These are phyloP conservation scores for Clarias macrocephalus DNA, from an alignment of 2,113 vertebrate genomes.

Conservation along the genomic window DNA sequence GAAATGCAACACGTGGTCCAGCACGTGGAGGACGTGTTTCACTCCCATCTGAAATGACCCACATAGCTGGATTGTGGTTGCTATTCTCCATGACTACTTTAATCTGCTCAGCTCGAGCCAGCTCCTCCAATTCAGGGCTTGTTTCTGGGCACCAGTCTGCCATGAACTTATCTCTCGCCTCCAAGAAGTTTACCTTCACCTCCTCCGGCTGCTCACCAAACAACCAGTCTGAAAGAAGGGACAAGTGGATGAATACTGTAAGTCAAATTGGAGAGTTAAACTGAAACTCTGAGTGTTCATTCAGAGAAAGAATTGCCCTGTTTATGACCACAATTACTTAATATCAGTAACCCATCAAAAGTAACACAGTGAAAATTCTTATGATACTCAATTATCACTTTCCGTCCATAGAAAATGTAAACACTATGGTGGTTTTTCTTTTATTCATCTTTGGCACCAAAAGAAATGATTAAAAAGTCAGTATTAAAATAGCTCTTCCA, in stretches of 20 bases:
- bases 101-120: constrained; percentile 63
- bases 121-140: constrained; percentile 69
- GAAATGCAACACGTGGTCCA: constrained; percentile 67
- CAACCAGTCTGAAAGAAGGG: constrained; percentile 73
- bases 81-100: constrained; percentile 62
- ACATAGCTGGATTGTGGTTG: constrained; percentile 64
- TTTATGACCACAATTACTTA: neutral
- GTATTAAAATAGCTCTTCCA: neutral
- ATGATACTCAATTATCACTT: neutral
- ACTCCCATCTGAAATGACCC: constrained; percentile 68
- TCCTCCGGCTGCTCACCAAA: constrained; percentile 82
- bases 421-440: neutral
- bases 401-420: neutral
- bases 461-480: neutral
- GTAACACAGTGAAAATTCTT: neutral
- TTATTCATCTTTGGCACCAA: neutral
- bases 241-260: neutral
- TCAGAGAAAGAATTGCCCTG: neutral
- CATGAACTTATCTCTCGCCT: constrained; percentile 73
- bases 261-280: neutral
- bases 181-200: constrained; percentile 65
- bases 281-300: no score
- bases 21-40: constrained; percentile 58
- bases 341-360: neutral
- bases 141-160: constrained; percentile 75